Conservation (phyloP, 1,140 invertebrate species). For the Diorhabda carinulata region DNA sequence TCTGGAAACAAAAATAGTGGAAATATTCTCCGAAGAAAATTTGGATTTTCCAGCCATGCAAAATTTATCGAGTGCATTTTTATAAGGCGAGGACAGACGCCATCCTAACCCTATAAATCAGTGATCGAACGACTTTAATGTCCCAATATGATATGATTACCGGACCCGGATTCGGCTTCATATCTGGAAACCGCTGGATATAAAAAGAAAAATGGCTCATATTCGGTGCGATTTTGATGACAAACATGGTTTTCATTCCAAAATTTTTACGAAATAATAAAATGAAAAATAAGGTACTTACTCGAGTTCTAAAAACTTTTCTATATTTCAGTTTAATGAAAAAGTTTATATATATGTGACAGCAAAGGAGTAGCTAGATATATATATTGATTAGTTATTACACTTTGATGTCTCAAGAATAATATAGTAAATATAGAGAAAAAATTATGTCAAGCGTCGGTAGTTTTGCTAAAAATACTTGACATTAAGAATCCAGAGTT, state of each 20-base stretch:
- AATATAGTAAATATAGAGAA: too few relatives aligned
- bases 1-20: neutral
- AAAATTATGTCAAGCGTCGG: too few relatives aligned
- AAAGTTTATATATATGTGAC: too few relatives aligned
- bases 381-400: too few relatives aligned
- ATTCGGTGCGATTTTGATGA: slow-evolving; percentile 1
- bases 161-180: slow-evolving; percentile 14
- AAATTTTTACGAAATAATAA: neutral
- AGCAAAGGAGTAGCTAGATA: too few relatives aligned
- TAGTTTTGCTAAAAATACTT: too few relatives aligned
- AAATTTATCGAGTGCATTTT: slow-evolving; percentile 37
- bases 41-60: slow-evolving; percentile 16
- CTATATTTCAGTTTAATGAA: too few relatives aligned
- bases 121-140: slow-evolving; percentile 39
- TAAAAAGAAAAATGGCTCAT: slow-evolving; percentile 16
- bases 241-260: slow-evolving; percentile 2
- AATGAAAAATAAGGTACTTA: neutral
- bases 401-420: too few relatives aligned
- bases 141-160: slow-evolving; percentile 36
- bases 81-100: slow-evolving; percentile 31
- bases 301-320: too few relatives aligned
- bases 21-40: neutral
- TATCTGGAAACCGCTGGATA: slow-evolving; percentile 18
- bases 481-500: too few relatives aligned
- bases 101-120: slow-evolving; percentile 36